A percentile compares a stretch with the other conserved stretches of the same genome.
Conservation (phyloP, 2,113 vertebrate genomes). For the Myotis brandtii region DNA sequence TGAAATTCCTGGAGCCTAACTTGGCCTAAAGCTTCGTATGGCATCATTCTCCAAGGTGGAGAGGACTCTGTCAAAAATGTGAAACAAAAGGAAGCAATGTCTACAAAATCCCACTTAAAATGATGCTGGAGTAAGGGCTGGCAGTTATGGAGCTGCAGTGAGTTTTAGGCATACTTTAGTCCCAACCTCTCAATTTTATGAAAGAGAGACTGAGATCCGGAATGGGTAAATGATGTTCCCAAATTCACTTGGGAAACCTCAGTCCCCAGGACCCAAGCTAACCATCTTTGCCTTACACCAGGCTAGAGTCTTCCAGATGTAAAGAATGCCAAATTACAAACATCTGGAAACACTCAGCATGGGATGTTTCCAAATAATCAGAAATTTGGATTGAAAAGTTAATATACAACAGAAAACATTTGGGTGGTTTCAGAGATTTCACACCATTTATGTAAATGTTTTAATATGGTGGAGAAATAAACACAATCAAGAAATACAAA, state of each 20-base stretch:
- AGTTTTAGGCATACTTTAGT: background rate
- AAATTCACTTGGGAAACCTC: background rate
- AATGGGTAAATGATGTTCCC: background rate
- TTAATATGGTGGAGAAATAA: constrained; percentile 44
- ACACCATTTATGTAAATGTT: constrained; percentile 37
- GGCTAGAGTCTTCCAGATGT: constrained; percentile 16
- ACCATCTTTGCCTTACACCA: constrained; percentile 14
- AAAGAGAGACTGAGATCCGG: background rate
- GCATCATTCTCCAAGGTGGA: constrained; percentile 38
- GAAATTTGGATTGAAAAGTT: constrained; percentile 41
- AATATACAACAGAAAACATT: constrained; percentile 2
- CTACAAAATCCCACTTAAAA: background rate
- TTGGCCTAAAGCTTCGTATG: constrained; percentile 26
- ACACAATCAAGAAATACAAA: constrained; percentile 14
- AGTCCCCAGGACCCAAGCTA: background rate
- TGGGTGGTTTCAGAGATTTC: constrained; percentile 42
- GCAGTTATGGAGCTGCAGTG: background rate
- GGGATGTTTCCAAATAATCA: constrained; percentile 30
- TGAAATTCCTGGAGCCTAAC: constrained; percentile 55
- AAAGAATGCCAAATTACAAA: constrained; percentile 38
- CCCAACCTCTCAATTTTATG: background rate
- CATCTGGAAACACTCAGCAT: constrained; percentile 53
- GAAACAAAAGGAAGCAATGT: constrained; percentile 52
- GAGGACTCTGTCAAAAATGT: background rate
- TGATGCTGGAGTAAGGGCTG: background rate